Conservation (phyloP, 2,797 vertebrate species). For the Balearica regulorum region DNA sequence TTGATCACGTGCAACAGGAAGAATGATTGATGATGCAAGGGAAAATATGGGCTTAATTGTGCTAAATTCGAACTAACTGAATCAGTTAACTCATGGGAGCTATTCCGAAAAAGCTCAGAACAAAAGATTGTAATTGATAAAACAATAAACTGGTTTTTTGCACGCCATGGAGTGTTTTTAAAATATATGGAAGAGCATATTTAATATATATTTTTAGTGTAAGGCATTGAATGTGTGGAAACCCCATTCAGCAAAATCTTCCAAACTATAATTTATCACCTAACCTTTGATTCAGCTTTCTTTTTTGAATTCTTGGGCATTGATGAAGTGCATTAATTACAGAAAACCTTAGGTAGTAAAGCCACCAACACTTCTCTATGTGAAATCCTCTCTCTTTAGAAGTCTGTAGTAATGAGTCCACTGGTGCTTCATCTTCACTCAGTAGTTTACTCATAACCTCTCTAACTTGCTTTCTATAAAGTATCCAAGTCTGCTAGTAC, state of each 20-base stretch:
- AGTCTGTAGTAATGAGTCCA: neutral
- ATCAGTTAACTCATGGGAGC: neutral
- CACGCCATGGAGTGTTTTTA: neutral
- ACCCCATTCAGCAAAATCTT: neutral
- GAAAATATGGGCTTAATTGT: neutral
- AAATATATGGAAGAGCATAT: neutral
- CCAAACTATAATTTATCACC: neutral
- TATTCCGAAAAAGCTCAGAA: neutral
- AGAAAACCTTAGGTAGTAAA: neutral
- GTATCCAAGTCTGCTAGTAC: neutral
- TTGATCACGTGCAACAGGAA: neutral
- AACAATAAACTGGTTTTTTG: neutral
- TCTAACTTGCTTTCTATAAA: neutral
- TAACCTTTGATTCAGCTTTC: neutral
- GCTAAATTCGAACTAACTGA: neutral
- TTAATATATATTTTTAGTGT: neutral
- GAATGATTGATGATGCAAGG: neutral
- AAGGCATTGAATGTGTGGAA: neutral
- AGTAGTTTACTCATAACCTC: neutral
- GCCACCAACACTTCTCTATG: neutral
- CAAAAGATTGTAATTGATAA: neutral
- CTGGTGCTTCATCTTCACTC: neutral
- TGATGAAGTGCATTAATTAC: neutral
- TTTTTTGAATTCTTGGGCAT: neutral
- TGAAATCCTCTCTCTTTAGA: neutral